Conservation (phyloP, 2,113 vertebrate genomes). For the Polypterus senegalus region DNA sequence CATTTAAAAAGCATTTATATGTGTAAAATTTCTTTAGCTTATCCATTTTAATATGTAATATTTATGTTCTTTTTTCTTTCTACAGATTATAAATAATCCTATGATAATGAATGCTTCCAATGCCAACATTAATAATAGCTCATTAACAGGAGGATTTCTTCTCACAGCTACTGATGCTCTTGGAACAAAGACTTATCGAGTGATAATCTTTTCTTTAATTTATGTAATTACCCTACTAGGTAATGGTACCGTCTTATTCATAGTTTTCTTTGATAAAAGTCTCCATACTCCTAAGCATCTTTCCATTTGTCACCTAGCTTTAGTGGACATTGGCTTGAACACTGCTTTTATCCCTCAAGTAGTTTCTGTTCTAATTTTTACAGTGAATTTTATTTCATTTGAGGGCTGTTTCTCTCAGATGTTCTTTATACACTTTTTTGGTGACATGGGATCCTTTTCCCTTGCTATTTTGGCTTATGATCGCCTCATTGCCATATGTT, state of each 20-base stretch:
- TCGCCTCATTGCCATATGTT: slow-evolving; percentile 29
- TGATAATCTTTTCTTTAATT: slow-evolving; percentile 21
- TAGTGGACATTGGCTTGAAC: slow-evolving; percentile 28
- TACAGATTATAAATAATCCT: background rate
- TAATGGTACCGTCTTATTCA: slow-evolving; percentile 16
- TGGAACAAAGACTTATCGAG: slow-evolving; percentile 21
- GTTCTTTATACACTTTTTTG: slow-evolving; percentile 32
- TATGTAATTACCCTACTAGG: slow-evolving; percentile 24
- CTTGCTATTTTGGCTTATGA: slow-evolving; percentile 29
- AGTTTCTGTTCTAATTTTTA: slow-evolving; percentile 28
- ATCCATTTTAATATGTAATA: background rate
- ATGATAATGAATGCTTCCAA: background rate
- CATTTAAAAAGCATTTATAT: no score
- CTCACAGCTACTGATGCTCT: slow-evolving; percentile 19
- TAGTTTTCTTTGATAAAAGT: slow-evolving; percentile 20
- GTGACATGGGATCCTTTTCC: slow-evolving; percentile 29
- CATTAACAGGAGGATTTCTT: slow-evolving; percentile 21
- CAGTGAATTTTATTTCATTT: slow-evolving; percentile 23
- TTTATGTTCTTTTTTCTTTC: background rate
- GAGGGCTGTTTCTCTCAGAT: slow-evolving; percentile 26
- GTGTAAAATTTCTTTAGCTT: no score
- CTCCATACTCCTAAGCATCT: slow-evolving; percentile 28
- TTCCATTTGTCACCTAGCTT: slow-evolving; percentile 28
- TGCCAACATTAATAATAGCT: slow-evolving; percentile 14
- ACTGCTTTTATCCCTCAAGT: slow-evolving; percentile 34